Evolutionary conservation across 2,113 vertebrate genomes (phyloP), one percentile per base, ranked within the genome.

Genomic region (Callopanchax toddi): DNA sequence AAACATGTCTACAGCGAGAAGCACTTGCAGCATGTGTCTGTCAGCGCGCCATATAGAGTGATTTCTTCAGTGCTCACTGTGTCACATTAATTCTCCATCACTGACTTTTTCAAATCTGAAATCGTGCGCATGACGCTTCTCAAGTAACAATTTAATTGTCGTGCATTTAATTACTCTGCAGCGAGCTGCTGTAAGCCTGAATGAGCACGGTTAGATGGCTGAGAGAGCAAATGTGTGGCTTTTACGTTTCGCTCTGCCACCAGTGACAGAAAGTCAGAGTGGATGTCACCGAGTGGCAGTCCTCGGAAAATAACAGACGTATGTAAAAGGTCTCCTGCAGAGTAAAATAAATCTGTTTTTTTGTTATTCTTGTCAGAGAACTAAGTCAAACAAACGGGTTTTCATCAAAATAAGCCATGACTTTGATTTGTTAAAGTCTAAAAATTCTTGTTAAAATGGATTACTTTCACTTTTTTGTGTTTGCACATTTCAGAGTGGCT

Each of bases 141-240:
- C 45, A 70, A 61, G 74, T 68, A 81, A 73, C 73, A 60, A 81
- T 79, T 57, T 60, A 71, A 85, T 89, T 76, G 77, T 69, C 76
- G 60, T 82, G 59, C 67, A 71, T 78, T 79, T 79, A 82, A 86
- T 87, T 81, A 87, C n/a, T 45, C 25, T 60, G 51, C 51, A 53
- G 63, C 25, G 57, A 57, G 74, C 67, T 64, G 74, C 60, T 66
- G 56, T 69, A 68, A 50, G 82, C 73, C 64, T 9, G 57, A 71
- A 50, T 56, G 48, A 71, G 63, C 62, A 50, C 43, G 17, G 44
- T 56, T 17, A 39, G 36, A 59, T 40, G 36, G 51, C 54, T 64
- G 63, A 51, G 58, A n/a, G 39, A 72, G 48, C 23, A 62, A 43
- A 79, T 66, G 61, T 67, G 37, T 64, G 55, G 74, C 54, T 54